Evolutionary conservation across 2,113 vertebrate species (phyloP), one percentile per base, ranked within the genome.

Genomic region (Periophthalmodon schlosseri): DNA sequence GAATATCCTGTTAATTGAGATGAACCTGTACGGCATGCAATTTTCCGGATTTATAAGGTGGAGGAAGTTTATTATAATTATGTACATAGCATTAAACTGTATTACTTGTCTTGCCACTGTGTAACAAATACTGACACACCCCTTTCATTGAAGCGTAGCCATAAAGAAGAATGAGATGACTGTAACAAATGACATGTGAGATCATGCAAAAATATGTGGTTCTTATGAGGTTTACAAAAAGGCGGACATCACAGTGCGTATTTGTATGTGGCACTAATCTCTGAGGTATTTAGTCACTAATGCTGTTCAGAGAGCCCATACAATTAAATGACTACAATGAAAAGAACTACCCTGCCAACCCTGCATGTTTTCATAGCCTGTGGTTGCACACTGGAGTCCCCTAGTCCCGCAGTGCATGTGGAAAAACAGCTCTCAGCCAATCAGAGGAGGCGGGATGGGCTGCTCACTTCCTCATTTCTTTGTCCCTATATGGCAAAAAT

Each of bases 401-500:
- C 16, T 0, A n/a, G 60, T 20, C 60, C 44, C 11, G 63, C 67
- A 73, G 49, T 65, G 44, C 23, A 36, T 44, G 18, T 72, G 46
- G 34, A 79, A 23, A 70, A 79, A 66, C 50, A 49, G 70, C 70
- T 57, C 68, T 81, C 69, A 74, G 8, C 89, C 88, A 92, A 91
- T 89, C 81, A 88, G 80, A 88, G 77, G 64, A 72, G 50, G 14
- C 24, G 11, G 71, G 66, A 71, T 24, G 21, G 23, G 33, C 46
- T 63, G 77, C 54, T 78, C 84, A 84, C 87, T 89, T 87, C 91
- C 88, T 73, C 7, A 5, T 80, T 44, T 77, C 61, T 21, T 5
- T 67, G 58, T 3, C 90, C 88, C 69, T 85, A 84, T 90, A 77
- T 80, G 86, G 83, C 61, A 81, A 5, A 33, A 67, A 70, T 80